Evolutionary conservation across 1,140 invertebrate genomes (phyloP), one percentile per base, ranked within the genome.

Genomic region (Cydia amplana): DNA sequence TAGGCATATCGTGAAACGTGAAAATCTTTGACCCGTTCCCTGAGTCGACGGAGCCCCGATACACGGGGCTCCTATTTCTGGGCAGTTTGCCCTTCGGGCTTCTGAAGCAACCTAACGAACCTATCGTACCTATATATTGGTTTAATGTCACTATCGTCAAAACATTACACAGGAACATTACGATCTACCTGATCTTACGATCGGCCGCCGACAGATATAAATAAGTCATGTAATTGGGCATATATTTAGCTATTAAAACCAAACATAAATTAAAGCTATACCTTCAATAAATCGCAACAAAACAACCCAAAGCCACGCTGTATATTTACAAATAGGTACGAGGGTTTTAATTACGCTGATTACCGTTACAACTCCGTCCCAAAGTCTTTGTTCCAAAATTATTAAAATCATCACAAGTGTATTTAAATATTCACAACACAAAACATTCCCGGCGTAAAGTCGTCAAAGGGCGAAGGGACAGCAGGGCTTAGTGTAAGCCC

Each of bases 401-500:
- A 60, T 60, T 60, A 60, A 60, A 23, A 60, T 23, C 51, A 60
- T 60, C 55, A 23, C 51, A 55, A 55, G 51, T 55, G 51, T 55
- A 55, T 51, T 51, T 51, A 51, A 51, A 49, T 51, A 51, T 55
- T 55, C 51, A 55, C 55, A 23, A 60, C 55, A 60, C 20, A 60
- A 51, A 51, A 60, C 55, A 60, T 55, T 55, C n/a, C 20, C 16
- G 0, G 16, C 55, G 51, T 16, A 60, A 60, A 60, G 55, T 23
- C 55, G 55, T 60, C 55, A 60, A 60, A 60, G 55, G 55, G n/a
- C 55, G 7, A 23, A 23, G 55, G 55, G 55, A 60, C 55, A 60
- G 12, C 55, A 60, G 12, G 43, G 55, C 55, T 60, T 60, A 60
- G 20, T 4, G 10, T 60, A 60, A 60, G 55, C 55, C 20, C 23